A percentile compares a stretch with the other conserved stretches of the same genome.
Conservation (phyloP, 1,140 invertebrate species). For the Drosophila punjabiensis region DNA sequence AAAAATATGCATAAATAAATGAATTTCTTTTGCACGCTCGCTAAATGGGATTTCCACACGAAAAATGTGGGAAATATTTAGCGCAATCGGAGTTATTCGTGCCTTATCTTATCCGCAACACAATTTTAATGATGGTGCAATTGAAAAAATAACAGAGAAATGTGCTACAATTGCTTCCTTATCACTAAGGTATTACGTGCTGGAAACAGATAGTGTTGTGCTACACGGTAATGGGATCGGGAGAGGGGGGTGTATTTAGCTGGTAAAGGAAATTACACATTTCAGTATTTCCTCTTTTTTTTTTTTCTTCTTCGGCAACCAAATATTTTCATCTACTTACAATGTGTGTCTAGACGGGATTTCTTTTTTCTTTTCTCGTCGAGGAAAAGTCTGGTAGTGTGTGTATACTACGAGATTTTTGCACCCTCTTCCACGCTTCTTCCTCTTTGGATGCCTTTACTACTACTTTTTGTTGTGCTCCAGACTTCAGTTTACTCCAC, state of each 20-base stretch:
- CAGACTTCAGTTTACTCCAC: constrained; percentile 46
- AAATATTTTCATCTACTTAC: constrained; percentile 75
- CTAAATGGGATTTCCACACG: constrained; percentile 69
- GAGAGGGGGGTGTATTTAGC: neutral
- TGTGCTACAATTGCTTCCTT: constrained; percentile 47
- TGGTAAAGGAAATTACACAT: constrained; percentile 25
- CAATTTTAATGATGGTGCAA: constrained; percentile 64
- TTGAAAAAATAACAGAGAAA: constrained; percentile 45
- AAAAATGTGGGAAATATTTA: constrained; percentile 35
- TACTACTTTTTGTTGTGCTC: constrained; percentile 75
- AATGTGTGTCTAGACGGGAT: constrained; percentile 67
- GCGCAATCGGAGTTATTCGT: constrained; percentile 23
- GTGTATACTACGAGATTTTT: constrained; percentile 40
- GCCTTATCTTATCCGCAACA: constrained; percentile 77
- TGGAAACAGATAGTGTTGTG: neutral
- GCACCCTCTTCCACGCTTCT: constrained; percentile 53
- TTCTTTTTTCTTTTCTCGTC: constrained; percentile 23
- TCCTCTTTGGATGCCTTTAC: constrained; percentile 44
- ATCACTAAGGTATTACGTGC: constrained; percentile 34
- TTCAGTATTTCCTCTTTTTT: constrained; percentile 45
- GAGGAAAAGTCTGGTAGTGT: constrained; percentile 25
- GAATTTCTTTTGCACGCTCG: constrained; percentile 16
- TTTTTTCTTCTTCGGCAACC: constrained; percentile 8
- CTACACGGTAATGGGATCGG: neutral
- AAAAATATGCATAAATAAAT: constrained; percentile 34